phyloP scores from a whole-genome alignment of 2,888 invertebrate species.

The Lepidocyrtinus sp. region DNA sequence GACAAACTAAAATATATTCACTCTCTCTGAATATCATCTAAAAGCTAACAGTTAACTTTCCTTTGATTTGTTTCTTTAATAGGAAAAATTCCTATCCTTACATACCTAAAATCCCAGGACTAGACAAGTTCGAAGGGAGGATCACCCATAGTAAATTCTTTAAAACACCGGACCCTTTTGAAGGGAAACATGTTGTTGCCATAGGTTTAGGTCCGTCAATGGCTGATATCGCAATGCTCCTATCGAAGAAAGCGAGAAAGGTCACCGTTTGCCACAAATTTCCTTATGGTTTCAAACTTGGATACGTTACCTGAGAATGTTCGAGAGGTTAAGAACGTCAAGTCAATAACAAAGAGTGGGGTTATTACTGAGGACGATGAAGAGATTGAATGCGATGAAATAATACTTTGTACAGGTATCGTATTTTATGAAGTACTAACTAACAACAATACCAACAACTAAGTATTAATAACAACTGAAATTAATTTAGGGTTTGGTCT shows the following conservation, averaged over 20 bases:
- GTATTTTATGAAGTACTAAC: too few species aligned
- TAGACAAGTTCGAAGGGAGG: slow-evolving; percentile 23
- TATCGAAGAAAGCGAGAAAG: slow-evolving; percentile 16
- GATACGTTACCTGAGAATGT: slow-evolving; percentile 27
- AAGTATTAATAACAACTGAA: too few species aligned
- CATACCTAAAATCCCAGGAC: slow-evolving; percentile 6
- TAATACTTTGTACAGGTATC: slow-evolving; percentile 39
- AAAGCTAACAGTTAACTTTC: too few species aligned
- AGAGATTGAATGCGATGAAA: slow-evolving; percentile 28
- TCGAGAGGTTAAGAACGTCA: slow-evolving; percentile 26
- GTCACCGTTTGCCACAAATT: slow-evolving; percentile 43
- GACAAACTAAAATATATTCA: not conserved
- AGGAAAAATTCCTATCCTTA: slow-evolving; percentile 36
- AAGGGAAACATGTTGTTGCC: slow-evolving; percentile 20
- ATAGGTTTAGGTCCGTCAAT: slow-evolving; percentile 36
- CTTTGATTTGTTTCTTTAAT: not conserved
- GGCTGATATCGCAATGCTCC: not conserved
- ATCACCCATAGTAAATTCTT: slow-evolving; percentile 35
- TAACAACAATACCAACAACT: too few species aligned
- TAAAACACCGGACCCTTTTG: slow-evolving; percentile 2
- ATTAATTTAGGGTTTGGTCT: slow-evolving; percentile 32
- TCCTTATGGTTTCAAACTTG: slow-evolving; percentile 15
- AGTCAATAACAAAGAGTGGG: slow-evolving; percentile 6
- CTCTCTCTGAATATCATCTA: too few species aligned
- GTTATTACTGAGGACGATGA: slow-evolving; percentile 37